Evolutionary conservation across 2,888 invertebrate species (phyloP).

Genomic region (Lysandra coridon): DNA sequence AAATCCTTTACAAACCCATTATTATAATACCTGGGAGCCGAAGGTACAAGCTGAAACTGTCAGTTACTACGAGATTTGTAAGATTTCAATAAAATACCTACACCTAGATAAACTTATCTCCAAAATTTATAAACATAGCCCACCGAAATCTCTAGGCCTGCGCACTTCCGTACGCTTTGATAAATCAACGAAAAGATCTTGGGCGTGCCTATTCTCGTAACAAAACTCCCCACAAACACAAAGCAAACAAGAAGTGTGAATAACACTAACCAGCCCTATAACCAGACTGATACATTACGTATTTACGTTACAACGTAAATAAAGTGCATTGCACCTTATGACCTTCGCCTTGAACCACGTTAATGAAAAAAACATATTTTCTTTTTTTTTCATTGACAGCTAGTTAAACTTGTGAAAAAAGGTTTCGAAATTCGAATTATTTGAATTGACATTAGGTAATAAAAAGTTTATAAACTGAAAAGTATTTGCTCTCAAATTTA

Average conservation of each 20-base stretch:
- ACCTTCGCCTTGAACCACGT: constrained; percentile 5
- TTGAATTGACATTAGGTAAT: not conserved
- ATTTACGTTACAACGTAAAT: constrained; percentile 6
- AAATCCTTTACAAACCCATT: too few species aligned
- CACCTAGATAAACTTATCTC: too few species aligned
- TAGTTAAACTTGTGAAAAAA: not conserved
- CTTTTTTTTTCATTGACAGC: too few species aligned
- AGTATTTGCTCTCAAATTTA: not conserved
- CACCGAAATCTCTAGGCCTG: not conserved
- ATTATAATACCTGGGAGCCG: too few species aligned
- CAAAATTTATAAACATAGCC: too few species aligned
- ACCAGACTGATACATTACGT: constrained; percentile 14
- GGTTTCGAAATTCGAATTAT: not conserved
- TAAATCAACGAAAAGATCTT: not conserved
- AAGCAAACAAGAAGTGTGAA: constrained; percentile 11
- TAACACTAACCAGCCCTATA: not conserved
- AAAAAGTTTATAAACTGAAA: not conserved
- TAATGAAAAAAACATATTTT: not conserved
- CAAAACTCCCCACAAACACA: constrained; percentile 1
- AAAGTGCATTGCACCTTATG: constrained; percentile 12
- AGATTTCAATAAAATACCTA: too few species aligned
- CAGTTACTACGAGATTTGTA: too few species aligned
- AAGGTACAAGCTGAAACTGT: too few species aligned
- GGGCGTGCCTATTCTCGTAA: not conserved
- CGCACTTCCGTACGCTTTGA: too few species aligned